These are phyloP conservation scores for Dryomyza anilis DNA, from an alignment of 2,888 invertebrate species.

Conservation along the genomic window DNA sequence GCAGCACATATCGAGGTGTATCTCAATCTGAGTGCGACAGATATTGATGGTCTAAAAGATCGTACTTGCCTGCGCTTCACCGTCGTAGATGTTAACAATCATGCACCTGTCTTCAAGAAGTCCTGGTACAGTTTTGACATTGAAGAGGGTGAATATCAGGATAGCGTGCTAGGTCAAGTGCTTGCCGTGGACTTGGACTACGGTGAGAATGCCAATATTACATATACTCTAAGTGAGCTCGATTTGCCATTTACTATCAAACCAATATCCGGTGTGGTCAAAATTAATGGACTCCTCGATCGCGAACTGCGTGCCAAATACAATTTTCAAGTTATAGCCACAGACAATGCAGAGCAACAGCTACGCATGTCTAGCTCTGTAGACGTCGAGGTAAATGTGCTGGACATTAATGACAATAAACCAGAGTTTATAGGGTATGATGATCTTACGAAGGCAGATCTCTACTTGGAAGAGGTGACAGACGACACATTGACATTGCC, in stretches of 20 bases:
- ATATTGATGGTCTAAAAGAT: slow-evolving; percentile 76
- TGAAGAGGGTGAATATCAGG: slow-evolving; percentile 77
- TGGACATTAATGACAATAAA: slow-evolving; percentile 84
- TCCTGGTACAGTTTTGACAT: slow-evolving; percentile 84
- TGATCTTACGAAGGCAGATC: slow-evolving; percentile 59
- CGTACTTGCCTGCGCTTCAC: slow-evolving; percentile 73
- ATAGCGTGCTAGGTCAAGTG: slow-evolving; percentile 75
- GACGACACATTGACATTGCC: slow-evolving; percentile 64
- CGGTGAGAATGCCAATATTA: slow-evolving; percentile 78
- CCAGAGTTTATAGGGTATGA: slow-evolving; percentile 81
- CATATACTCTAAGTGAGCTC: slow-evolving; percentile 69
- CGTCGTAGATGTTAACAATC: slow-evolving; percentile 81
- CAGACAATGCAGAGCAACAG: slow-evolving; percentile 70
- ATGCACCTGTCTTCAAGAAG: slow-evolving; percentile 81
- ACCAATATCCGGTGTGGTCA: slow-evolving; percentile 71
- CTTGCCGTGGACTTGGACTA: slow-evolving; percentile 81
- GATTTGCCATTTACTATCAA: slow-evolving; percentile 74
- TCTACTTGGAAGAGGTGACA: slow-evolving; percentile 46
- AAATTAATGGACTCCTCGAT: slow-evolving; percentile 77
- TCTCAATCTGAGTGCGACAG: slow-evolving; percentile 76
- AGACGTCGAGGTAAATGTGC: slow-evolving; percentile 78
- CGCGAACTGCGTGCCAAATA: slow-evolving; percentile 75
- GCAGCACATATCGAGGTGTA: slow-evolving; percentile 78
- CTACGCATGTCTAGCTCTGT: slow-evolving; percentile 71
- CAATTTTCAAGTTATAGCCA: slow-evolving; percentile 73